Conservation (phyloP, 2,797 vertebrate species). For the Sus cebifrons region DNA sequence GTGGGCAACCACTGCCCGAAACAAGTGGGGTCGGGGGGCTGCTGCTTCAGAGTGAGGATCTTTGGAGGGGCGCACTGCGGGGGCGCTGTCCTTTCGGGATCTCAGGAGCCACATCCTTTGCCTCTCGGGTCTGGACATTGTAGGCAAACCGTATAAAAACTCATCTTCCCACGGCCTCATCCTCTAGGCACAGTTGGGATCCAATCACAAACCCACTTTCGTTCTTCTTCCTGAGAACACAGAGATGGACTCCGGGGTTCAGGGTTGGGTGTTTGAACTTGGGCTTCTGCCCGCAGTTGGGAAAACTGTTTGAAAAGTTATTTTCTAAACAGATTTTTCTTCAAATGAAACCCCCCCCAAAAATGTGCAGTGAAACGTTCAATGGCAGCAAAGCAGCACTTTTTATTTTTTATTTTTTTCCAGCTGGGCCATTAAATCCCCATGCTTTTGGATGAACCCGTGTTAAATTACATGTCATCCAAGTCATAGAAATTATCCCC, state of each 20-base stretch:
- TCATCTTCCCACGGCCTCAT: not conserved
- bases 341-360: constrained; percentile 15
- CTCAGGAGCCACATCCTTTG: not conserved
- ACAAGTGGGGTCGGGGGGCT: not conserved
- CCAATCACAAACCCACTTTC: not conserved
- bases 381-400: not conserved
- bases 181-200: not conserved
- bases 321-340: constrained; percentile 59
- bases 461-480: constrained; percentile 77
- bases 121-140: not conserved
- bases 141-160: not conserved
- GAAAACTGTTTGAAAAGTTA: constrained; percentile 13
- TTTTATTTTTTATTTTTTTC: not conserved
- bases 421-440: constrained; percentile 55
- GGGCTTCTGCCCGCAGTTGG: not conserved
- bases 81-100: not conserved
- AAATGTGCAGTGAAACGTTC: not conserved
- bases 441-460: constrained; percentile 59
- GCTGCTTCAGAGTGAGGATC: not conserved
- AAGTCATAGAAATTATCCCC: constrained; percentile 75
- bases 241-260: not conserved
- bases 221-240: not conserved
- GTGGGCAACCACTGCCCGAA: not conserved
- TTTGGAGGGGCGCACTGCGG: not conserved
- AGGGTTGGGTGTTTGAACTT: constrained; percentile 1